phyloP scores from a whole-genome alignment of 2,113 vertebrate genomes.

The Cinclus cinclus region DNA sequence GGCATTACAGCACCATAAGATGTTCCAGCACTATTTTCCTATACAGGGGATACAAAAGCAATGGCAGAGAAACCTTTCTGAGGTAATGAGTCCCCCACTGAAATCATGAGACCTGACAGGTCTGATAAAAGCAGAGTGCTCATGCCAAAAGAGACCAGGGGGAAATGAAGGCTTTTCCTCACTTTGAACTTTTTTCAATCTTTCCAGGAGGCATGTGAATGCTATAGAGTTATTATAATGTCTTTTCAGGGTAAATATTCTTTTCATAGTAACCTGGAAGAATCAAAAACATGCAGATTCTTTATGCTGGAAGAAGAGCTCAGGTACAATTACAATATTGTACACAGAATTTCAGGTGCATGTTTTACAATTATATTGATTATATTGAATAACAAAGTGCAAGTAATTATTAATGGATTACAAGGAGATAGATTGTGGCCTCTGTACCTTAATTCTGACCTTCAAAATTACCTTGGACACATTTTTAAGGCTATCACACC shows the following conservation, averaged over 20 bases:
- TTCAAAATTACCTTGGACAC: neutral
- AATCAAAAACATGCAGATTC: constrained; percentile 22
- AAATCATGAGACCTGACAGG: neutral
- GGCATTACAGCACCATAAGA: neutral
- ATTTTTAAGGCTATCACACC: neutral
- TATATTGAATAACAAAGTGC: neutral
- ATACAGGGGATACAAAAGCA: neutral
- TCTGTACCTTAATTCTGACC: neutral
- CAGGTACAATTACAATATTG: neutral
- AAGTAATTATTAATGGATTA: neutral
- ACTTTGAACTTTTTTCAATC: constrained; percentile 20
- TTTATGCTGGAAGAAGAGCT: neutral
- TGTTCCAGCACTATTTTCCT: neutral
- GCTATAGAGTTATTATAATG: neutral
- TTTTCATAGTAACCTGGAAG: constrained; percentile 18
- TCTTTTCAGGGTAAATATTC: constrained; percentile 3
- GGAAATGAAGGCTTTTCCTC: constrained; percentile 19
- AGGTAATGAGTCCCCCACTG: neutral
- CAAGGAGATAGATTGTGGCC: neutral
- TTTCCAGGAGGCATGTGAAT: constrained; percentile 10
- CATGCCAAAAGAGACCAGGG: neutral
- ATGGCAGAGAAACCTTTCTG: neutral
- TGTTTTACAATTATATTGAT: neutral
- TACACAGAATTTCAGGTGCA: neutral
- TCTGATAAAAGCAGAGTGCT: constrained; percentile 5